Base-by-base conservation (phyloP, 2,113 vertebrate species). In the Ameiurus melas region DNA sequence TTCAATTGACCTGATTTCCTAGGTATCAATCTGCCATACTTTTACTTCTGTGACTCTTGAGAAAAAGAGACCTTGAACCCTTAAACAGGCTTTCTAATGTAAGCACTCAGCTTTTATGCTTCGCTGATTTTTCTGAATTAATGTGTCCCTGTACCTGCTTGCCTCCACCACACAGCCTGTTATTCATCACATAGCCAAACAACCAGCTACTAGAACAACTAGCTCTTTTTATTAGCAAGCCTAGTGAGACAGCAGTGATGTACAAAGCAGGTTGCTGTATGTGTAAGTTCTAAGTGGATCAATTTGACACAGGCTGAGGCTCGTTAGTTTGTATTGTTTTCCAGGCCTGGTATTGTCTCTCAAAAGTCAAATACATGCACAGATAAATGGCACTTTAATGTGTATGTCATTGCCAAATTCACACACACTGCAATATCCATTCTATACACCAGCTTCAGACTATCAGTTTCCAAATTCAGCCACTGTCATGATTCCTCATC, bases 41-140 rank as follows among this genome's bases (percentile, higher is more conserved):
- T 64, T 5, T 79, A 53, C n/a, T 22, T 68, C 33, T 77, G 33
- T 81, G 25, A 78, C 36, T 55, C 9, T 33, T 25, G 27, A 13
- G 27, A 30, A 51, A 62, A 30, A 57, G 8, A 51, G 19, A n/a
- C 64, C 43, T 79, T 64, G 13, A 58, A 43, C 57, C 71, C 71
- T 58, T 73, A n/a, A 71, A 88, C 82, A 88, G 51, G 80, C 7
- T 71, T 86, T 55, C 71, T 88, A 82, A 83, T 85, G 83, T 82
- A 58, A 88, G 89, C 14, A 22, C 66, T 75, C 25, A 14, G 30
- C 16, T 85, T 81, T 88, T 20, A 79, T 19, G 12, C 60, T 55
- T 78, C 47, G 6, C 39, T 77, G 39, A 58, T 58, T 86, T 78
- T 62, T 84, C 39, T 85, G 57, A 84, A 80, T 43, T 77, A 90